Conservation (phyloP, 1,140 invertebrate genomes). For the Trachelipus rathkii region DNA sequence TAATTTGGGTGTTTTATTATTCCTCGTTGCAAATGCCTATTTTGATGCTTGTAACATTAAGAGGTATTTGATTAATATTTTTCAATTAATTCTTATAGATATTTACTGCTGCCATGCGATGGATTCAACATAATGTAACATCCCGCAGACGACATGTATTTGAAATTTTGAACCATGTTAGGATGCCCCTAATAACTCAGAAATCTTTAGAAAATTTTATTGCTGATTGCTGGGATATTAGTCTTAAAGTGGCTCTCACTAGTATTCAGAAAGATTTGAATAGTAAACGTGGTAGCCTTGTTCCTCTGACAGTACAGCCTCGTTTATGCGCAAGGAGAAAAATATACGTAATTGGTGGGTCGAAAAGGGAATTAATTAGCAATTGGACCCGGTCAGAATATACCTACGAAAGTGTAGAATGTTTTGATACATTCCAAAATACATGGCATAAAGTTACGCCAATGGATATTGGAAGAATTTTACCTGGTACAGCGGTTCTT, state of each 20-base stretch:
- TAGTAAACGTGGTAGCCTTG: conserved; percentile 69
- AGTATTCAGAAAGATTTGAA: conserved; percentile 66
- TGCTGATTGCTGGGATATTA: conserved; percentile 72
- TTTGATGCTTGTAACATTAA: too few species aligned
- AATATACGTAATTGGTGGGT: conserved; percentile 86
- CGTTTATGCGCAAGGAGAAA: conserved; percentile 77
- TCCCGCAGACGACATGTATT: conserved; percentile 77
- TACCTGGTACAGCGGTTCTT: conserved; percentile 82
- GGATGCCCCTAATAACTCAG: conserved; percentile 77
- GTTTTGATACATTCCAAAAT: conserved; percentile 74
- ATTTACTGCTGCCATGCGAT: conserved; percentile 81
- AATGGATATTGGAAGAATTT: conserved; percentile 79
- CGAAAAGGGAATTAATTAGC: conserved; percentile 69
- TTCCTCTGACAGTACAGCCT: conserved; percentile 69
- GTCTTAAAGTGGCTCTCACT: conserved; percentile 52
- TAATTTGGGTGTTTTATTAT: conserved; percentile 12
- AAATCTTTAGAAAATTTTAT: conserved; percentile 75
- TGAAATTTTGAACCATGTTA: conserved; percentile 76
- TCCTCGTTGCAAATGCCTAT: neutral
- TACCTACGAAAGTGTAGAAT: conserved; percentile 64
- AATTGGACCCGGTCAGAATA: conserved; percentile 49
- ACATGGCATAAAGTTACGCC: conserved; percentile 73
- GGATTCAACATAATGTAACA: conserved; percentile 79
- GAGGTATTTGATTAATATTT: too few species aligned
- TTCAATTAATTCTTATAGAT: conserved; percentile 57